phyloP scores from a whole-genome alignment of 2,888 invertebrate species.

The Patella pellucida region DNA sequence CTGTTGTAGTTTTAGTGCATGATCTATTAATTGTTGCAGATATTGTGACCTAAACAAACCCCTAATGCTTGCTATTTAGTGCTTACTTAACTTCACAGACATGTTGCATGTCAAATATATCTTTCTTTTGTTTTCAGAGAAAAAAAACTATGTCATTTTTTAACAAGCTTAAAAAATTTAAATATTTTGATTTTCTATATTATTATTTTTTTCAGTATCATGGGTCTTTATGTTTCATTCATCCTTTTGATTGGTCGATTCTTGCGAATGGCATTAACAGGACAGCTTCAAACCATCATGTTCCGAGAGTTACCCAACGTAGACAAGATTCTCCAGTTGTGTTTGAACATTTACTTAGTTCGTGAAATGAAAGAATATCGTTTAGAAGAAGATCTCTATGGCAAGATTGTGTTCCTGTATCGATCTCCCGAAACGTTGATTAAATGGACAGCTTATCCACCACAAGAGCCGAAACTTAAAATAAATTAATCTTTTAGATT shows the following conservation, averaged over 20 bases:
- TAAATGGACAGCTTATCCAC: slow-evolving; percentile 74
- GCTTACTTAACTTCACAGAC: too few species aligned
- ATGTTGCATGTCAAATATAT: too few species aligned
- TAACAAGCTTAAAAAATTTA: neutral
- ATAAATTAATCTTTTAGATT: neutral
- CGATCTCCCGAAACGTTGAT: slow-evolving; percentile 96
- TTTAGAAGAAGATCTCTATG: slow-evolving; percentile 97
- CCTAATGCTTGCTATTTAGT: too few species aligned
- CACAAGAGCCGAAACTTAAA: slow-evolving; percentile 36
- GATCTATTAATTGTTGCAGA: too few species aligned
- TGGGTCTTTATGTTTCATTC: slow-evolving; percentile 95
- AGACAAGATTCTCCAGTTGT: slow-evolving; percentile 75
- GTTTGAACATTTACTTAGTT: slow-evolving; percentile 79
- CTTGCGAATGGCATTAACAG: slow-evolving; percentile 86
- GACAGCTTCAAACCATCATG: slow-evolving; percentile 85
- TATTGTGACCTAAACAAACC: too few species aligned
- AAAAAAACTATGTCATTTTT: too few species aligned
- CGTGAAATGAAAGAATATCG: slow-evolving; percentile 93
- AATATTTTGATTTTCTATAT: neutral
- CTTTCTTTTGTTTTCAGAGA: too few species aligned
- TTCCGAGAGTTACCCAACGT: slow-evolving; percentile 77
- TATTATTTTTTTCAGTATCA: slow-evolving; percentile 76
- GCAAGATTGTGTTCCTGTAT: slow-evolving; percentile 97
- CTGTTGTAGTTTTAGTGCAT: too few species aligned
- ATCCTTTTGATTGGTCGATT: slow-evolving; percentile 94